Evolutionary conservation across 2,888 invertebrate genomes (phyloP).

Genomic region (Alviniconcha strummeri): DNA sequence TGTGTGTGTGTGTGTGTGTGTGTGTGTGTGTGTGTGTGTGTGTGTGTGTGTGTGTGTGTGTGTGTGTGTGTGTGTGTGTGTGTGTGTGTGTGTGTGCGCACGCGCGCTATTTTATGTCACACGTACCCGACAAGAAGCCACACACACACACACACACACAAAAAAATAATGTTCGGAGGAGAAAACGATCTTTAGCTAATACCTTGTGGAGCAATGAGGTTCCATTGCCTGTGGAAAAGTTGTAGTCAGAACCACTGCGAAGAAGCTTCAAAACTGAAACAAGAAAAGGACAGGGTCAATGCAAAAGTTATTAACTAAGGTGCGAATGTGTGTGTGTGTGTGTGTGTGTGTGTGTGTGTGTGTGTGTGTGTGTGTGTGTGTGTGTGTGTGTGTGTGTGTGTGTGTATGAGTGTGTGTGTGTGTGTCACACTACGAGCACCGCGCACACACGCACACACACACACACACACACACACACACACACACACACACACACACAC

Average conservation of each 20-base stretch:
- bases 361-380: not conserved
- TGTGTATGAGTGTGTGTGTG: not conserved
- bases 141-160: not conserved
- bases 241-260: conserved; percentile 47
- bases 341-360: not conserved
- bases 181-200: not conserved
- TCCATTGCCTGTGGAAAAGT: conserved; percentile 55
- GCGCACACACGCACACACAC: not conserved
- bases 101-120: too few species aligned
- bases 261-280: conserved; percentile 53
- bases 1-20: too few species aligned
- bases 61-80: too few species aligned
- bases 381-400: not conserved
- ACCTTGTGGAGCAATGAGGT: conserved; percentile 61
- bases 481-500: not conserved
- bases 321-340: not conserved
- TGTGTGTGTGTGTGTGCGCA: too few species aligned
- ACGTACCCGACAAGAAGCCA: too few species aligned
- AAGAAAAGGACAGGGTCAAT: not conserved
- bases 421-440: too few species aligned
- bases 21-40: too few species aligned
- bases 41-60: too few species aligned
- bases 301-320: not conserved
- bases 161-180: too few species aligned
- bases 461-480: not conserved